Evolutionary conservation across 2,113 vertebrate species (phyloP).

Genomic region (Amazona guildingii): DNA sequence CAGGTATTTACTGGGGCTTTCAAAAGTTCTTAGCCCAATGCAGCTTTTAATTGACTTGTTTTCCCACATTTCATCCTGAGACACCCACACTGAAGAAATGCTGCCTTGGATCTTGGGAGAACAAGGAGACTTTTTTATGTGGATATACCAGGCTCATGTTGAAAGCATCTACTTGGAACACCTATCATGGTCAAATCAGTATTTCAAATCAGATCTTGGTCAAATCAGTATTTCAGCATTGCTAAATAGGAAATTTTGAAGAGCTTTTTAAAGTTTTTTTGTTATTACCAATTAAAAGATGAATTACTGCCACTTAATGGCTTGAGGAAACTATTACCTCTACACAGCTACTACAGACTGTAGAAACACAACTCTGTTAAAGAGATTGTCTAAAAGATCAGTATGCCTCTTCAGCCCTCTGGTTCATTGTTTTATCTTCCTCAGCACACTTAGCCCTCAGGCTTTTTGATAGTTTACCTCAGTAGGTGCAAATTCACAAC

Average conservation of each 20-base stretch:
- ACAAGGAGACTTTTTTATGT: neutral
- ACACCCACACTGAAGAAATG: neutral
- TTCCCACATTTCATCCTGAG: neutral
- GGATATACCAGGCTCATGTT: neutral
- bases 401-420: neutral
- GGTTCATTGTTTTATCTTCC: neutral
- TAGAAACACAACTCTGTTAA: neutral
- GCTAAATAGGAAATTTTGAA: neutral
- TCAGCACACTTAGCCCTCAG: neutral
- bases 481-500: neutral
- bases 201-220: too few relatives aligned
- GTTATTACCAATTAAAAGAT: neutral
- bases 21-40: neutral
- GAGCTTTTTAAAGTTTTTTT: neutral
- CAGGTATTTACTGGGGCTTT: neutral
- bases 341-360: neutral
- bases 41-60: neutral
- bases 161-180: neutral
- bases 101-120: neutral
- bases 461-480: neutral
- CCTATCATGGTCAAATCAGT: neutral
- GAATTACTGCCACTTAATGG: neutral
- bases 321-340: neutral
- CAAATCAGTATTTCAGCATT: neutral
- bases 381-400: neutral